Conservation (phyloP, 2,888 invertebrate species). For the Plutella xylostella region DNA sequence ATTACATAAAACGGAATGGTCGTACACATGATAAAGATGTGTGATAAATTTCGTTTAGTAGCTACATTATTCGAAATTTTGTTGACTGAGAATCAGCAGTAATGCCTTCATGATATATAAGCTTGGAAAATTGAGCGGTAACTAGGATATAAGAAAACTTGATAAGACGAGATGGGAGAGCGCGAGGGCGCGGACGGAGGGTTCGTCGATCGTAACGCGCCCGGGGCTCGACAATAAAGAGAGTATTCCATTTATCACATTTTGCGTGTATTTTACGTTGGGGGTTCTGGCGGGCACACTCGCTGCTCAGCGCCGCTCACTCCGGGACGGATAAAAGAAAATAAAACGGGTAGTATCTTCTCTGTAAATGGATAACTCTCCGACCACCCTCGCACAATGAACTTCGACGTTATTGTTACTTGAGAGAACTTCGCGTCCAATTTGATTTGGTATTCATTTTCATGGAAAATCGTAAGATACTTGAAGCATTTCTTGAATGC, state of each 20-base stretch:
- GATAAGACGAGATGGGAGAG: constrained; percentile 49
- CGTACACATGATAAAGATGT: neutral
- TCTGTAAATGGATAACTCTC: constrained; percentile 59
- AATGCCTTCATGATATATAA: constrained; percentile 28
- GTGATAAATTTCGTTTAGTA: neutral
- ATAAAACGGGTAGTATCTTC: constrained; percentile 59
- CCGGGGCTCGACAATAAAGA: constrained; percentile 60
- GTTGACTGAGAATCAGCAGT: neutral
- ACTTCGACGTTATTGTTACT: constrained; percentile 42
- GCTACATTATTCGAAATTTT: no score
- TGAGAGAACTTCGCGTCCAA: constrained; percentile 28
- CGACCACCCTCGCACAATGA: constrained; percentile 49
- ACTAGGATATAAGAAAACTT: constrained; percentile 61
- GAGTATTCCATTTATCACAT: constrained; percentile 69
- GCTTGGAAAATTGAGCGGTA: constrained; percentile 59
- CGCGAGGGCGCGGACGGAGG: constrained; percentile 39
- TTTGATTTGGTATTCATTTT: constrained; percentile 27
- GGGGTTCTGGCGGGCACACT: constrained; percentile 49
- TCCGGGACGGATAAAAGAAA: constrained; percentile 53
- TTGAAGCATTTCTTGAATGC: constrained; percentile 5
- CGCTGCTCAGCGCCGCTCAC: constrained; percentile 47
- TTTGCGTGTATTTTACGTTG: constrained; percentile 67
- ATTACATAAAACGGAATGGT: neutral
- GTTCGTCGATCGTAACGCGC: constrained; percentile 48
- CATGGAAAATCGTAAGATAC: constrained; percentile 19